A percentile compares a stretch with the other conserved stretches of the same genome.
Evolutionary conservation across 2,113 vertebrate species (phyloP).

Genomic region (Thamnaconus septentrionalis): DNA sequence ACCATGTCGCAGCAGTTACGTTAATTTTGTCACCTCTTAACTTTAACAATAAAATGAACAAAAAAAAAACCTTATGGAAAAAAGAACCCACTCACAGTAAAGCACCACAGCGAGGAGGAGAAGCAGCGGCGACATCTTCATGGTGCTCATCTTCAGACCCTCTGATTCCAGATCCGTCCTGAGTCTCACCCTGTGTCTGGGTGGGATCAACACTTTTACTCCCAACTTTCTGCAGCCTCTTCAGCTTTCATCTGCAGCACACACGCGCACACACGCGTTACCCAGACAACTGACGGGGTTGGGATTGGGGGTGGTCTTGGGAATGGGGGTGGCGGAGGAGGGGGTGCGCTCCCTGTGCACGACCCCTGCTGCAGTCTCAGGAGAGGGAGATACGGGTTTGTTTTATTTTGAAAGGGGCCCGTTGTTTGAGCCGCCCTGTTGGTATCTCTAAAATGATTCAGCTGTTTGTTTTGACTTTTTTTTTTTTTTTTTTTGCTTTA

Average conservation of each 20-base stretch:
- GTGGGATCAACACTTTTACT: conserved; percentile 11
- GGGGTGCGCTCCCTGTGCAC: too few relatives aligned
- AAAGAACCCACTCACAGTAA: conserved; percentile 50
- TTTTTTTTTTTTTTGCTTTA: too few relatives aligned
- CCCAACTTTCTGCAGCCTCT: conserved; percentile 35
- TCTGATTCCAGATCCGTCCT: neutral
- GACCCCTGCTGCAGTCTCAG: too few relatives aligned
- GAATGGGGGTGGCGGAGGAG: too few relatives aligned
- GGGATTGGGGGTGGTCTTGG: neutral
- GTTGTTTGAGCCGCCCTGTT: too few relatives aligned
- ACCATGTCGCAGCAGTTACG: too few relatives aligned
- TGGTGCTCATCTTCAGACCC: conserved; percentile 1
- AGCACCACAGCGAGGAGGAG: conserved; percentile 53
- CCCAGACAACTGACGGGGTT: conserved; percentile 28
- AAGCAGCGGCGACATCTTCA: conserved; percentile 40
- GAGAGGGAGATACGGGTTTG: too few relatives aligned
- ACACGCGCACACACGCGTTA: neutral
- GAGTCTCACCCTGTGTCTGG: neutral
- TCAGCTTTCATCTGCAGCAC: conserved; percentile 27
- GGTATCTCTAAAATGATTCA: too few relatives aligned
- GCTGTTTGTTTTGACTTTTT: too few relatives aligned
- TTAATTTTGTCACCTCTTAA: too few relatives aligned
- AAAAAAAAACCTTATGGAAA: neutral
- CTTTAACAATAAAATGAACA: too few relatives aligned
- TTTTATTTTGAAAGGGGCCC: too few relatives aligned